phyloP scores from a whole-genome alignment of 2,888 invertebrate species.

The Eupelmus urozonus region DNA sequence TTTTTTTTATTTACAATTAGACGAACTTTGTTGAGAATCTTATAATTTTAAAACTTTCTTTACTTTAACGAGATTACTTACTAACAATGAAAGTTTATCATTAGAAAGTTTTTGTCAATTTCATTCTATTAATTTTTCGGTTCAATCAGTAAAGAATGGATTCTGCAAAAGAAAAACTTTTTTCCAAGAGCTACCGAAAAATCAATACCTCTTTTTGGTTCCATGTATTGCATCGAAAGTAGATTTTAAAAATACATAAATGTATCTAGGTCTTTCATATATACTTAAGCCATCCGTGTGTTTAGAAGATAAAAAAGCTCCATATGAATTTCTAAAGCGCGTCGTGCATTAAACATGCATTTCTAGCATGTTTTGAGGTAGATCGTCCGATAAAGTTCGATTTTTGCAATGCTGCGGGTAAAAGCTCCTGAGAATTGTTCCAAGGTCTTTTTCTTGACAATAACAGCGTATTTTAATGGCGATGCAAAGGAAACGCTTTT shows the following conservation, averaged over 20 bases:
- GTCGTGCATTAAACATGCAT: constrained; percentile 14
- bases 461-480: neutral
- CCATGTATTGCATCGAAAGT: constrained; percentile 15
- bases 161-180: too few species aligned
- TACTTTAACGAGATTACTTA: too few species aligned
- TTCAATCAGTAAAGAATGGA: too few species aligned
- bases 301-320: neutral
- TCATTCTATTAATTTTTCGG: too few species aligned
- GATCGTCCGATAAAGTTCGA: constrained; percentile 37
- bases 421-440: constrained; percentile 15
- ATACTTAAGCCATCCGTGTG: neutral
- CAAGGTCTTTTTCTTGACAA: constrained; percentile 1
- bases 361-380: constrained; percentile 10
- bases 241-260: constrained; percentile 11
- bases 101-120: too few species aligned
- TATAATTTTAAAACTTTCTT: too few species aligned
- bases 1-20: too few species aligned
- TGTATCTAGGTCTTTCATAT: neutral
- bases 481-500: constrained; percentile 12
- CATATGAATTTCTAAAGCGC: constrained; percentile 5
- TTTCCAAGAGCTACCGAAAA: too few species aligned
- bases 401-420: constrained; percentile 30
- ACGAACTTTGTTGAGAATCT: too few species aligned
- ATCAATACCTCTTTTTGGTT: constrained; percentile 25
- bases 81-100: too few species aligned